Evolutionary conservation across 2,113 vertebrate species (phyloP).

Genomic region (Tricholaema leucomelas): DNA sequence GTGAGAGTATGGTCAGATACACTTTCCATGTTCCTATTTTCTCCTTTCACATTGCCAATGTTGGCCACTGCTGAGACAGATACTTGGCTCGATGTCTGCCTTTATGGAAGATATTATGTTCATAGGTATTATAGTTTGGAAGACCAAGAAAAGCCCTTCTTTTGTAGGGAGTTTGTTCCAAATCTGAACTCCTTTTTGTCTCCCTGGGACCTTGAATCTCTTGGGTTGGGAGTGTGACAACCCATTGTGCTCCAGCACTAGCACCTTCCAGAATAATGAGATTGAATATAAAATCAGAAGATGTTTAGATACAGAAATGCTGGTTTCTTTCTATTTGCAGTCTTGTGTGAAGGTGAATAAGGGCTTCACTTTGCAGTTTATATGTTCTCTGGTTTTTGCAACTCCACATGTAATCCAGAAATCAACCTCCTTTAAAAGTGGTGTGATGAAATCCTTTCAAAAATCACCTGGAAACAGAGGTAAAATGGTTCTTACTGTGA

Average conservation of each 20-base stretch:
- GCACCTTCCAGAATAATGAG: neutral
- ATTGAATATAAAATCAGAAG: neutral
- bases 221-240: neutral
- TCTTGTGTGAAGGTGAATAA: neutral
- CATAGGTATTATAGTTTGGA: neutral
- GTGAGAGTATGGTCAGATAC: neutral
- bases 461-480: neutral
- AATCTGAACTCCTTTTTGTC: neutral
- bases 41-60: neutral
- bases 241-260: neutral
- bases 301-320: neutral
- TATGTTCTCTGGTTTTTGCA: neutral
- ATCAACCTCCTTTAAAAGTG: neutral
- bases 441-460: neutral
- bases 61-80: neutral
- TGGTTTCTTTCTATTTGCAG: neutral
- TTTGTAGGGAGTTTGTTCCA: neutral
- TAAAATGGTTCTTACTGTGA: neutral
- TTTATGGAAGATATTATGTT: neutral
- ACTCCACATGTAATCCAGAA: neutral
- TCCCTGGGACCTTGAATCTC: neutral
- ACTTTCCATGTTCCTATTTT: constrained; percentile 19
- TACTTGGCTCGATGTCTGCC: constrained; percentile 35
- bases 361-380: neutral
- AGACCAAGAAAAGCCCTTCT: neutral